phyloP scores from a whole-genome alignment of 2,113 vertebrate genomes.

The Bos indicus region DNA sequence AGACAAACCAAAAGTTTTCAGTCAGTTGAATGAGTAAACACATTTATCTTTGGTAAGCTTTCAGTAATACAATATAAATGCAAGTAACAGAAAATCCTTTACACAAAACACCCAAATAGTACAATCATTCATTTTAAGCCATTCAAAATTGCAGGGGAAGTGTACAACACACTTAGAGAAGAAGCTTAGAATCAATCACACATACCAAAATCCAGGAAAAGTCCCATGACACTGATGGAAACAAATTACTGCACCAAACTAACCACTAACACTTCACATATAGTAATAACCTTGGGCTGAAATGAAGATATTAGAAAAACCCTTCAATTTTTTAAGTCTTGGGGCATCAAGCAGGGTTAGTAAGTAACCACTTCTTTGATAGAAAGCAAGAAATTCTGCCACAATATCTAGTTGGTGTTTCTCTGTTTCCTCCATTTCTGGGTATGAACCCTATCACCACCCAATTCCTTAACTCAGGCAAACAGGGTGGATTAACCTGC shows the following conservation, averaged over 20 bases:
- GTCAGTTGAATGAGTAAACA: background rate
- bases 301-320: background rate
- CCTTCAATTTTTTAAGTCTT: background rate
- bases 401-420: background rate
- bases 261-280: background rate
- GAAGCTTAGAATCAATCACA: background rate
- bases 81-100: background rate
- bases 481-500: background rate
- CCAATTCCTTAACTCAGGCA: background rate
- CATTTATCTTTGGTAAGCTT: background rate
- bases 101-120: background rate
- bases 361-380: background rate
- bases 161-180: background rate
- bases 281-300: background rate
- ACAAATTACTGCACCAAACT: background rate
- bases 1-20: constrained; percentile 63
- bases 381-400: background rate
- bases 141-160: background rate
- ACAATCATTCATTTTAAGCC: background rate
- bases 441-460: background rate
- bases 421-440: background rate
- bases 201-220: background rate
- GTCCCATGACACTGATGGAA: background rate
- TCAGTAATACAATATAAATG: background rate
- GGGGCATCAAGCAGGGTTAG: background rate